Conservation (phyloP, 2,113 vertebrate genomes). For the Urocolius indicus region DNA sequence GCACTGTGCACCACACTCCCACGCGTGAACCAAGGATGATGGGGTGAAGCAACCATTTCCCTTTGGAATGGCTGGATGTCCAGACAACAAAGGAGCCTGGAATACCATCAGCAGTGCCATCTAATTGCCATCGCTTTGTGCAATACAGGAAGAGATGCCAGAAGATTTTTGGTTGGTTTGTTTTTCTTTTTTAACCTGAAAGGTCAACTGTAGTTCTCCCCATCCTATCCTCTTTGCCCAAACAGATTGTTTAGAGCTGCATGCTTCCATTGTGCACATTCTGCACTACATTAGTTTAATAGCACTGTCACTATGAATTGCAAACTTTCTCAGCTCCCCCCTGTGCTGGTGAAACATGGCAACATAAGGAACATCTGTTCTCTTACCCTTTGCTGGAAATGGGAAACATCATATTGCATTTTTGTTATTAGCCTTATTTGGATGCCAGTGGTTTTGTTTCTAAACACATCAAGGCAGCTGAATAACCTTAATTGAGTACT, state of each 20-base stretch:
- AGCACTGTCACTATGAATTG: slow-evolving; percentile 47
- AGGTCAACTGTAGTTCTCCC: not conserved
- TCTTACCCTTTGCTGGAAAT: slow-evolving; percentile 68
- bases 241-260: slow-evolving; percentile 32
- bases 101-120: not conserved
- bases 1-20: fast-evolving
- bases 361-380: slow-evolving; percentile 71
- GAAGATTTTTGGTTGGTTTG: not conserved
- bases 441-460: slow-evolving; percentile 74
- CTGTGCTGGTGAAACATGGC: slow-evolving; percentile 66
- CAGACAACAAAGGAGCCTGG: not conserved
- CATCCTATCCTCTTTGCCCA: not conserved
- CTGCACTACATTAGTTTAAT: slow-evolving; percentile 63
- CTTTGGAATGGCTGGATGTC: not conserved
- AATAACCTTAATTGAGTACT: slow-evolving; percentile 71
- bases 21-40: fast-evolving
- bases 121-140: not conserved
- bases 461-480: slow-evolving; percentile 68
- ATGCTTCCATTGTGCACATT: not conserved
- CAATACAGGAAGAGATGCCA: not conserved
- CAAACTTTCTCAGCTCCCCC: slow-evolving; percentile 66
- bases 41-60: not conserved
- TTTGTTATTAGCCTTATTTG: slow-evolving; percentile 73
- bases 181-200: not conserved
- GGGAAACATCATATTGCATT: slow-evolving; percentile 63